These are phyloP conservation scores for Drosophila kepulauana DNA, from an alignment of 1,140 invertebrate genomes.

Conservation along the genomic window DNA sequence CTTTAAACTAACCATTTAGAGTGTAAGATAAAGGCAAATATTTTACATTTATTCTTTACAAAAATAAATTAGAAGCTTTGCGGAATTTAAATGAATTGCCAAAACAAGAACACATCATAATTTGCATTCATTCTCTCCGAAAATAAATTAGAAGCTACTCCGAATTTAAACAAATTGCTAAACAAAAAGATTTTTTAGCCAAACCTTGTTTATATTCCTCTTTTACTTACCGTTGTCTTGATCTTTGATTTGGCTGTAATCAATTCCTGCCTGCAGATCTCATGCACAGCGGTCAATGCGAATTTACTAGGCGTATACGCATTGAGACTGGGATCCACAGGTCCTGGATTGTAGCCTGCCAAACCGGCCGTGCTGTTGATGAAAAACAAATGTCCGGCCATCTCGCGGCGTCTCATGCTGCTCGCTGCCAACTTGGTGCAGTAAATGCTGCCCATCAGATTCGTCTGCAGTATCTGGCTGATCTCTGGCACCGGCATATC, in stretches of 20 bases:
- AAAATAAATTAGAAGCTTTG: no score
- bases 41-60: no score
- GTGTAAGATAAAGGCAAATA: no score
- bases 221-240: slow-evolving; percentile 88
- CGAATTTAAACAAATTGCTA: no score
- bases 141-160: no score
- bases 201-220: no score
- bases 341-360: slow-evolving; percentile 77
- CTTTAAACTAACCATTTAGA: no score
- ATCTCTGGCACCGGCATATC: slow-evolving; percentile 82
- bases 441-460: slow-evolving; percentile 88
- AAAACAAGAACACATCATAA: no score
- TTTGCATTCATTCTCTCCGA: no score
- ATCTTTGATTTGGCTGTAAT: slow-evolving; percentile 86
- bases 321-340: slow-evolving; percentile 83
- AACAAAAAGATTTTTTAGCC: no score
- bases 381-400: slow-evolving; percentile 90
- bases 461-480: slow-evolving; percentile 88
- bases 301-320: slow-evolving; percentile 90
- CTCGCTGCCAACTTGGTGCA: slow-evolving; percentile 89
- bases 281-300: slow-evolving; percentile 89
- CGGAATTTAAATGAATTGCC: no score
- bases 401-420: slow-evolving; percentile 88
- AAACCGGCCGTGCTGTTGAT: slow-evolving; percentile 88
- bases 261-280: slow-evolving; percentile 89